These are phyloP conservation scores for Trypoxylus dichotomus DNA, from an alignment of 1,140 invertebrate species.

Conservation along the genomic window DNA sequence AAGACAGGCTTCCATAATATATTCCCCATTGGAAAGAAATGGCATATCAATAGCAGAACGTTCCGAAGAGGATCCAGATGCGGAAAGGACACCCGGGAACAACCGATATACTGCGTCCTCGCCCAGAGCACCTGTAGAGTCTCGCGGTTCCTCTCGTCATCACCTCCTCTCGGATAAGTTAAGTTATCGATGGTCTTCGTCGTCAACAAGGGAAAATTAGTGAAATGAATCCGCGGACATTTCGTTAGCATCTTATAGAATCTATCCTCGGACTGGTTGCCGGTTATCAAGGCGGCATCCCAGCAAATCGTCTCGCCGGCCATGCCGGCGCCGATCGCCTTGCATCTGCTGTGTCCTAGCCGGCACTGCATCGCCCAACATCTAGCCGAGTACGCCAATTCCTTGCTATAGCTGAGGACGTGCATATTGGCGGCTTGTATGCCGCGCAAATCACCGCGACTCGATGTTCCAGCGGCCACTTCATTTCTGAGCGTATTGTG, in stretches of 20 bases:
- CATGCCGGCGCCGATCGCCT: background rate
- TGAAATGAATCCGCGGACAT: background rate
- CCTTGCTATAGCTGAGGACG: background rate
- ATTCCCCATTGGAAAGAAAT: background rate
- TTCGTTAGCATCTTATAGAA: background rate
- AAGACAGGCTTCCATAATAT: background rate
- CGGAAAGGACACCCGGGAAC: background rate
- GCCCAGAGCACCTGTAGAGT: background rate
- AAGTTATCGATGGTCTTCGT: background rate
- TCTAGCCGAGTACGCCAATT: background rate
- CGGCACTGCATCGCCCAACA: slow-evolving; percentile 17
- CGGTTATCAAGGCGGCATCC: background rate
- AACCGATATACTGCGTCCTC: background rate
- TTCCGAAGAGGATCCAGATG: background rate
- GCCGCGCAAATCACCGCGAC: background rate
- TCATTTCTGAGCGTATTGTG: background rate
- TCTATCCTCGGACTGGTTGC: background rate
- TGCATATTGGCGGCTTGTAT: background rate
- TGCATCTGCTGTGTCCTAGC: background rate
- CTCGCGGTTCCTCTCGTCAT: background rate
- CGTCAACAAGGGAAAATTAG: background rate
- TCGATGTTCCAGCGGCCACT: background rate
- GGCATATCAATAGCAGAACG: background rate
- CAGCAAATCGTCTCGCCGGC: background rate
- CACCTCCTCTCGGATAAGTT: background rate